A percentile compares a stretch with the other conserved stretches of the same genome.
Conservation (phyloP, 2,888 invertebrate species). For the Sabellastarte sp. region DNA sequence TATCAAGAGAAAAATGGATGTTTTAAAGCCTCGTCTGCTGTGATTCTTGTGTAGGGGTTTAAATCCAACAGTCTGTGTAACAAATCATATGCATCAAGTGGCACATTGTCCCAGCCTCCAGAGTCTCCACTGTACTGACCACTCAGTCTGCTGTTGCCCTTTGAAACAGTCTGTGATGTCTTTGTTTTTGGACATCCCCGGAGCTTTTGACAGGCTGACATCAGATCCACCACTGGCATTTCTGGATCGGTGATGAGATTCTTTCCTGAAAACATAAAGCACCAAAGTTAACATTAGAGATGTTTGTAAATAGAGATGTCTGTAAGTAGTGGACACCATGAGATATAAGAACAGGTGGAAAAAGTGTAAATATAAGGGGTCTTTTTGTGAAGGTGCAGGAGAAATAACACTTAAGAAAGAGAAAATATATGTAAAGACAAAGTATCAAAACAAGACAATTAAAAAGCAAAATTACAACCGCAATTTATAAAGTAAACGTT, state of each 20-base stretch:
- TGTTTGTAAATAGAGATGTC: no score
- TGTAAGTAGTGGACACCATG: no score
- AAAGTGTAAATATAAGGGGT: no score
- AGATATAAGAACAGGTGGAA: no score
- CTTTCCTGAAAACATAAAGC: constrained; percentile 47
- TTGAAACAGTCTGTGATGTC: not conserved
- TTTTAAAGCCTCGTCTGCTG: not conserved
- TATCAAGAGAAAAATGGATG: not conserved
- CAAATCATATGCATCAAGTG: not conserved
- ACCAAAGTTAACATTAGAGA: no score
- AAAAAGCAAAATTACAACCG: no score
- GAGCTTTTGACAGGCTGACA: constrained; percentile 55
- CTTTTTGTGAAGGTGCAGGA: no score
- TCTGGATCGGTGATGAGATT: constrained; percentile 38
- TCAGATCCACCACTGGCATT: constrained; percentile 48
- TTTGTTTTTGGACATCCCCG: constrained; percentile 27
- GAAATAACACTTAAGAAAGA: no score
- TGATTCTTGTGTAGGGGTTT: not conserved
- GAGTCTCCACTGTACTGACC: no score
- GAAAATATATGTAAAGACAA: no score
- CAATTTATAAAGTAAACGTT: no score
- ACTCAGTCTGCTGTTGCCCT: constrained; percentile 10
- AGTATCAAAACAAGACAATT: no score
- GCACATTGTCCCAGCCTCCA: not conserved
- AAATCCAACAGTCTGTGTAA: not conserved